A percentile compares a stretch with the other conserved stretches of the same genome.
These are phyloP conservation scores for Epistrophe grossulariae DNA, from an alignment of 2,888 invertebrate species.

Conservation along the genomic window DNA sequence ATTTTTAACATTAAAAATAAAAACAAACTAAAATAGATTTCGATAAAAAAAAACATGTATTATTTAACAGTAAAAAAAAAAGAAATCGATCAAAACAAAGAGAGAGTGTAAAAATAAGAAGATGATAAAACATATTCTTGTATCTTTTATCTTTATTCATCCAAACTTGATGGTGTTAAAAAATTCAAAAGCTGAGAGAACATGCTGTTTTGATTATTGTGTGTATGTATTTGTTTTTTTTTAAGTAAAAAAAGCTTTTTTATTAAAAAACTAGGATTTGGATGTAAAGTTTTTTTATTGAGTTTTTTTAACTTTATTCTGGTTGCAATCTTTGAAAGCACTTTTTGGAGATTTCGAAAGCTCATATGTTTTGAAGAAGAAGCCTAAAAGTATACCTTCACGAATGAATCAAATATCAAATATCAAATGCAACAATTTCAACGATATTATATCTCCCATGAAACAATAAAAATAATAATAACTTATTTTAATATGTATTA, in stretches of 20 bases:
- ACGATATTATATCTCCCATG: not conserved
- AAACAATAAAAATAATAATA: not conserved
- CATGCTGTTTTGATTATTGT: not conserved
- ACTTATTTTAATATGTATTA: too few species aligned
- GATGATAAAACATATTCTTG: not conserved
- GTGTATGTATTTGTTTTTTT: not conserved
- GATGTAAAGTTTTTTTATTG: not conserved
- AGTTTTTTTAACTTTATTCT: not conserved
- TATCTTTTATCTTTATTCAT: conserved; percentile 3
- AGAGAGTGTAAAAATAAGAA: not conserved
- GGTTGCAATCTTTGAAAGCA: conserved; percentile 13
- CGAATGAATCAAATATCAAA: too few species aligned
- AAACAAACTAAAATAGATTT: conserved; percentile 13
- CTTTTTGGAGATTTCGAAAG: conserved; percentile 24
- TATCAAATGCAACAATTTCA: not conserved
- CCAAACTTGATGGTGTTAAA: not conserved
- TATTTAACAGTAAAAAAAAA: conserved; percentile 4
- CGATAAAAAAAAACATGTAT: conserved; percentile 9
- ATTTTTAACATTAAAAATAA: not conserved
- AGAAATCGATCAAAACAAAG: not conserved
- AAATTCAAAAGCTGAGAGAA: not conserved
- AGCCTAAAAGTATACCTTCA: conserved; percentile 24
- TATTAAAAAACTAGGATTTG: not conserved
- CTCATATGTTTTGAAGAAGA: not conserved
- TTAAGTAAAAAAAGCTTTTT: conserved; percentile 3